These are phyloP conservation scores for Phacellophora camtschatica DNA, from an alignment of 30 jellyfish, hydroid and myxozoan species.

Conservation along the genomic window DNA sequence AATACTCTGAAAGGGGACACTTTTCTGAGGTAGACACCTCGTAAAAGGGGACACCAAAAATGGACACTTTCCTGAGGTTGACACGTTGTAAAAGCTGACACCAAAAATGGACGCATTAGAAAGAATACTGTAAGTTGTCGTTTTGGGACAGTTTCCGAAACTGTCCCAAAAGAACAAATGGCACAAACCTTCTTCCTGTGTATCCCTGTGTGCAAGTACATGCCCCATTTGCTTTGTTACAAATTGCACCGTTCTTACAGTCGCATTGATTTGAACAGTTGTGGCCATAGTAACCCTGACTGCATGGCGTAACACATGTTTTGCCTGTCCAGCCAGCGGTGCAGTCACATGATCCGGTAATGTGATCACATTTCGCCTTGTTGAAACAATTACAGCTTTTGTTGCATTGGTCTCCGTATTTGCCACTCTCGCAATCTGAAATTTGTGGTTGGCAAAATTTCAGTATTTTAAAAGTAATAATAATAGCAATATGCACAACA, in stretches of 20 bases:
- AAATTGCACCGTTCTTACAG: constrained; percentile 33
- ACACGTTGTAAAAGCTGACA: too few relatives aligned
- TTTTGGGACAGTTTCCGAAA: too few relatives aligned
- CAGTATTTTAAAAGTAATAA: too few relatives aligned
- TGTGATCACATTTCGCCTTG: constrained; percentile 35
- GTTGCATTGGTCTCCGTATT: constrained; percentile 22
- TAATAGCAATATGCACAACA: too few relatives aligned
- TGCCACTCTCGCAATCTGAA: constrained; percentile 36
- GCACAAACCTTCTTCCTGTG: constrained; percentile 32
- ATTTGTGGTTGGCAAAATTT: too few relatives aligned
- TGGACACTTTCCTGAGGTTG: too few relatives aligned
- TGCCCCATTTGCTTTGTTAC: constrained; percentile 38
- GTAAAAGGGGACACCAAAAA: too few relatives aligned
- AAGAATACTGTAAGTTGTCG: too few relatives aligned
- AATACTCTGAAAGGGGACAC: too few relatives aligned
- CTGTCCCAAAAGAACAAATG: too few relatives aligned
- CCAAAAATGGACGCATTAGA: too few relatives aligned
- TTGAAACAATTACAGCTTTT: constrained; percentile 25
- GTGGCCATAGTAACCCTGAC: constrained; percentile 23
- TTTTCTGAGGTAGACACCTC: too few relatives aligned
- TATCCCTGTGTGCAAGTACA: constrained; percentile 50
- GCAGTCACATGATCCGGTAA: constrained; percentile 32
- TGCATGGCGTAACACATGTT: constrained; percentile 17
- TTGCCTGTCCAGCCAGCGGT: constrained; percentile 57
- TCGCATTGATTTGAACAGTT: constrained; percentile 24